phyloP scores from a whole-genome alignment of 2,113 vertebrate genomes.

The Jaculus jaculus region DNA sequence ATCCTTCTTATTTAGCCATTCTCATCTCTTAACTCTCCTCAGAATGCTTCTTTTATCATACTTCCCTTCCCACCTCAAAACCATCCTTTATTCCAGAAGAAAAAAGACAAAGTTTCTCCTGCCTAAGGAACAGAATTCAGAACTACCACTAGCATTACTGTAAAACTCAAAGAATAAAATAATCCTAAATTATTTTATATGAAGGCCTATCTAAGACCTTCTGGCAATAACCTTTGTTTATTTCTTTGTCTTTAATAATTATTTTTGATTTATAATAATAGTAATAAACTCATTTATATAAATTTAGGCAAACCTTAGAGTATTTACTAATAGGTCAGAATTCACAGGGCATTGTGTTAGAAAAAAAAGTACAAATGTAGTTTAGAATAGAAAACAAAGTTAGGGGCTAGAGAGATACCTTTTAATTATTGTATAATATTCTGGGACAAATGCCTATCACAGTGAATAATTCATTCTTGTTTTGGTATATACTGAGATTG shows the following conservation, averaged over 20 bases:
- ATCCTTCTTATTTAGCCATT: conserved; percentile 30
- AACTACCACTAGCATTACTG: no score
- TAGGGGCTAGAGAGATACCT: neutral
- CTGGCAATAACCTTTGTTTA: neutral
- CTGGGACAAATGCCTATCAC: neutral
- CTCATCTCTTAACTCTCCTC: neutral
- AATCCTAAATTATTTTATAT: neutral
- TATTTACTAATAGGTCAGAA: neutral
- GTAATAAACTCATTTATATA: neutral
- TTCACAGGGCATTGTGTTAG: neutral
- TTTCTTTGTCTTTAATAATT: neutral
- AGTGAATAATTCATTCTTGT: neutral
- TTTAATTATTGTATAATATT: neutral
- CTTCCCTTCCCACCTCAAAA: neutral
- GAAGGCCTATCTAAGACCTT: neutral
- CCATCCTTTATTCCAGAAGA: neutral
- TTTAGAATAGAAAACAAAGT: no score
- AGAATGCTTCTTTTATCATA: neutral
- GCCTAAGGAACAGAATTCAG: neutral
- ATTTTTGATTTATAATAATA: neutral
- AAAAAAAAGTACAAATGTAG: neutral
- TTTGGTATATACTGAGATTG: neutral
- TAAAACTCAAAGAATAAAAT: neutral
- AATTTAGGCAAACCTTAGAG: neutral
- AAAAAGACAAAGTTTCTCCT: neutral